phyloP scores from a whole-genome alignment of 2,113 vertebrate genomes.

The Corapipo altera region DNA sequence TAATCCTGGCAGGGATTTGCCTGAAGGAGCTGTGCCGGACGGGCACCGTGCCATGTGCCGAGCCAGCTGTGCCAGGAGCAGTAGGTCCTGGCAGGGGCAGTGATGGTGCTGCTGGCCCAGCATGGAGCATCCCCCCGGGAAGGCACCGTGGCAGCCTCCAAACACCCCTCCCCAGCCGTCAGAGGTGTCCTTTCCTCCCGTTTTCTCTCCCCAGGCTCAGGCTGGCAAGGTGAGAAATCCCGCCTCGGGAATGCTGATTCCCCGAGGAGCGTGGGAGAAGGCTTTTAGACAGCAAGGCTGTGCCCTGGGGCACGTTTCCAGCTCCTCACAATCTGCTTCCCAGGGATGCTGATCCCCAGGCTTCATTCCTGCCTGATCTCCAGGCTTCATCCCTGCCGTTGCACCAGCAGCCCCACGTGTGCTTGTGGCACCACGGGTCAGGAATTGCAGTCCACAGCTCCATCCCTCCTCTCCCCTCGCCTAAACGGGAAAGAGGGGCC shows the following conservation, averaged over 20 bases:
- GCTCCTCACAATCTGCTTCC: neutral
- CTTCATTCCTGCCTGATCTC: neutral
- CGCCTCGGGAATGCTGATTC: neutral
- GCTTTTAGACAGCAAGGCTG: neutral
- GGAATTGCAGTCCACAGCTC: neutral
- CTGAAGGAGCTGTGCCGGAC: rapidly evolving
- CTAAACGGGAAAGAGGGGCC: rapidly evolving
- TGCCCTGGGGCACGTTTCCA: neutral
- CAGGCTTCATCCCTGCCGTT: neutral
- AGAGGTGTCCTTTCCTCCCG: neutral
- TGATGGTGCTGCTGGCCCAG: rapidly evolving
- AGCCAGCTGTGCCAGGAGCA: neutral
- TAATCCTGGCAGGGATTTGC: neutral
- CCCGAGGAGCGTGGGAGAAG: neutral
- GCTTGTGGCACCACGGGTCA: rapidly evolving
- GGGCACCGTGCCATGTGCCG: rapidly evolving
- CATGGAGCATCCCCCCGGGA: neutral
- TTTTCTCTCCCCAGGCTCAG: rapidly evolving
- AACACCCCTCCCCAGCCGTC: neutral
- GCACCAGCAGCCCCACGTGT: rapidly evolving
- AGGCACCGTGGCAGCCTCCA: neutral
- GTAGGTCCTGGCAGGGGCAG: neutral
- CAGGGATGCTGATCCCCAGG: rapidly evolving
- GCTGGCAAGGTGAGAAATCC: neutral
- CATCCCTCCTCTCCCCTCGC: neutral